These are phyloP conservation scores for Platycnemis pennipes DNA, from an alignment of 2,888 invertebrate genomes.

Conservation along the genomic window DNA sequence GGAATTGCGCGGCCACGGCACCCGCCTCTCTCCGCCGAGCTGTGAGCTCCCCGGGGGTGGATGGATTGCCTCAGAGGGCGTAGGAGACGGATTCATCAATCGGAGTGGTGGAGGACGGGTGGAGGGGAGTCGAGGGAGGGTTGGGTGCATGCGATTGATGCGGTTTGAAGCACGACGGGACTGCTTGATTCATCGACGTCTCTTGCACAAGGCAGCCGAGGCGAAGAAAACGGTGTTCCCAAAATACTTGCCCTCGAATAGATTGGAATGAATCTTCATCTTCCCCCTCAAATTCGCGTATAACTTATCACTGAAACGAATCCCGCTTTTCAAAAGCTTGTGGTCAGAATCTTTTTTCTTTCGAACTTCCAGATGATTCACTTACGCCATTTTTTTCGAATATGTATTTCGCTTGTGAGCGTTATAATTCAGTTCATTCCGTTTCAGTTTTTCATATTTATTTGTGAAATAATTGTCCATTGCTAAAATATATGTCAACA, in stretches of 20 bases:
- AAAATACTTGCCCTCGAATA: neutral
- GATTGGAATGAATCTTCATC: neutral
- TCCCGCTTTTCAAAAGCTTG: neutral
- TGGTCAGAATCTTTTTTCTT: neutral
- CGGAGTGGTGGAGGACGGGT: neutral
- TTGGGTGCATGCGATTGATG: neutral
- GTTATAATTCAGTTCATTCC: no score
- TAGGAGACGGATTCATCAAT: conserved; percentile 19
- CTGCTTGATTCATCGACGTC: conserved; percentile 21
- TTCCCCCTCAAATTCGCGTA: neutral
- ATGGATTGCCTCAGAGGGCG: neutral
- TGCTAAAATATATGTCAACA: no score
- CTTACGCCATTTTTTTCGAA: no score
- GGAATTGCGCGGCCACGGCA: neutral
- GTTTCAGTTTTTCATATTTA: no score
- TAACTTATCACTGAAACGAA: neutral
- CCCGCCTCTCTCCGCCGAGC: neutral
- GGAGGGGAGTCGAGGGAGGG: neutral
- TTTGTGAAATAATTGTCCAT: no score
- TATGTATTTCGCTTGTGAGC: no score
- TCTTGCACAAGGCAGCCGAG: neutral
- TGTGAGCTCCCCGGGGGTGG: neutral
- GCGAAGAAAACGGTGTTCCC: neutral
- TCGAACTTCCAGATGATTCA: no score
- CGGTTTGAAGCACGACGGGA: neutral